A percentile compares a stretch with the other conserved stretches of the same genome.
Conservation (phyloP, 2,888 invertebrate genomes). For the Agonopterix alstromeriana region DNA sequence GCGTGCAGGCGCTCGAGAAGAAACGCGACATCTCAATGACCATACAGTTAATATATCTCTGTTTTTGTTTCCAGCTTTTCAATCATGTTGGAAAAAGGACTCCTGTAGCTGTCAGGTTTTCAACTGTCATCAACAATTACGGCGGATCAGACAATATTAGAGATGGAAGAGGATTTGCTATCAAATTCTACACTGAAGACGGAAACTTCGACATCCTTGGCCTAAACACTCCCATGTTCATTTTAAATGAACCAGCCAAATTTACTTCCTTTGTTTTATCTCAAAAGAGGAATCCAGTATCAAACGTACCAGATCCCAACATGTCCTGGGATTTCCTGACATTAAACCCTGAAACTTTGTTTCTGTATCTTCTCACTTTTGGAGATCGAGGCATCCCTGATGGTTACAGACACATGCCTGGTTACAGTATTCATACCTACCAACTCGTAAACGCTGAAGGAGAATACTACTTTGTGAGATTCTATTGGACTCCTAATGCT, state of each 20-base stretch:
- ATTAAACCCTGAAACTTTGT: slow-evolving; percentile 79
- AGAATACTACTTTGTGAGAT: slow-evolving; percentile 86
- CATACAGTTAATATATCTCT: too few species aligned
- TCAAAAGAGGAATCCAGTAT: slow-evolving; percentile 74
- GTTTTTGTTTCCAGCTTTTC: slow-evolving; percentile 33
- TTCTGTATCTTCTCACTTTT: slow-evolving; percentile 85
- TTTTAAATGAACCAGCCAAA: slow-evolving; percentile 68
- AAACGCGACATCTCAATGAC: too few species aligned
- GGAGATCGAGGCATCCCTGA: slow-evolving; percentile 92
- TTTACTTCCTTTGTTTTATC: slow-evolving; percentile 73
- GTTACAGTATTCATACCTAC: slow-evolving; percentile 92
- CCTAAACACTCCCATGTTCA: slow-evolving; percentile 68
- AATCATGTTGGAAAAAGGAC: slow-evolving; percentile 78
- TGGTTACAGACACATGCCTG: slow-evolving; percentile 92
- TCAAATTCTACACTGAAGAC: slow-evolving; percentile 36
- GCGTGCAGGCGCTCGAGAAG: too few species aligned
- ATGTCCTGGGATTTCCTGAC: slow-evolving; percentile 72
- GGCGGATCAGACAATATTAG: slow-evolving; percentile 76
- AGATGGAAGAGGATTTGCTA: slow-evolving; percentile 57
- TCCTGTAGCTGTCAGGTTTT: slow-evolving; percentile 74
- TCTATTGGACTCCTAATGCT: slow-evolving; percentile 92
- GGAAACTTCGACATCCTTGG: slow-evolving; percentile 28
- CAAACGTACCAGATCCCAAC: slow-evolving; percentile 25
- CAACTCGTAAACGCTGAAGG: slow-evolving; percentile 86
- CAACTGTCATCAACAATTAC: slow-evolving; percentile 77